Conservation (phyloP, 2,797 vertebrate genomes). For the Dryobates pubescens region DNA sequence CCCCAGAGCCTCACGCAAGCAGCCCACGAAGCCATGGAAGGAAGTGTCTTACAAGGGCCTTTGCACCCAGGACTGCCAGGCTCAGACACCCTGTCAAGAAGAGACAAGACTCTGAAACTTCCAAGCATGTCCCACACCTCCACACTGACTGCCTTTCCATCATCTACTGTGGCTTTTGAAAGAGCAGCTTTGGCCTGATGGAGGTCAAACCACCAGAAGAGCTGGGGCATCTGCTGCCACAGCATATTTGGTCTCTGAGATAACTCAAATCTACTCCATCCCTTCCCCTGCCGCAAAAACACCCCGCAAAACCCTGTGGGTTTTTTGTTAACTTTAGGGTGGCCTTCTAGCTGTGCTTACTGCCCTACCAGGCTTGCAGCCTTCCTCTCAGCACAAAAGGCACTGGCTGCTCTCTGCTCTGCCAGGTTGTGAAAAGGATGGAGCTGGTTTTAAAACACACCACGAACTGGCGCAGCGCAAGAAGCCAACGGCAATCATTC, state of each 20-base stretch:
- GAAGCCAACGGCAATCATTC: background rate
- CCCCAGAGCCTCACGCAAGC: background rate
- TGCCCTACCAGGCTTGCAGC: background rate
- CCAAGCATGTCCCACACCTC: background rate
- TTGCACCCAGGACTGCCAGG: background rate
- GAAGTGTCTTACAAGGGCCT: background rate
- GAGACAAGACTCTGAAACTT: background rate
- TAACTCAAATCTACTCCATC: background rate
- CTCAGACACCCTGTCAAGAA: background rate
- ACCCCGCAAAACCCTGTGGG: background rate
- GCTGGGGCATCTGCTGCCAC: background rate
- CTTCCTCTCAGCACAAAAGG: background rate
- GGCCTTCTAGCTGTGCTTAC: background rate
- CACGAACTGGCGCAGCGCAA: background rate
- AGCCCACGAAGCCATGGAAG: background rate
- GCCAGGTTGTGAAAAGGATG: background rate
- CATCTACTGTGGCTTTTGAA: background rate
- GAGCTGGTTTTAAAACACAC: background rate
- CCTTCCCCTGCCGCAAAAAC: background rate
- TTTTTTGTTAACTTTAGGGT: background rate
- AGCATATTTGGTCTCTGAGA: background rate
- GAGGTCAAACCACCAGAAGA: background rate
- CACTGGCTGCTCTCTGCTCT: background rate
- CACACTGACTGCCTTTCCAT: background rate
- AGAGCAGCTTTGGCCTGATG: background rate